Base-by-base conservation (phyloP, 2,888 invertebrate species). In the Heliconius ethilla region DNA sequence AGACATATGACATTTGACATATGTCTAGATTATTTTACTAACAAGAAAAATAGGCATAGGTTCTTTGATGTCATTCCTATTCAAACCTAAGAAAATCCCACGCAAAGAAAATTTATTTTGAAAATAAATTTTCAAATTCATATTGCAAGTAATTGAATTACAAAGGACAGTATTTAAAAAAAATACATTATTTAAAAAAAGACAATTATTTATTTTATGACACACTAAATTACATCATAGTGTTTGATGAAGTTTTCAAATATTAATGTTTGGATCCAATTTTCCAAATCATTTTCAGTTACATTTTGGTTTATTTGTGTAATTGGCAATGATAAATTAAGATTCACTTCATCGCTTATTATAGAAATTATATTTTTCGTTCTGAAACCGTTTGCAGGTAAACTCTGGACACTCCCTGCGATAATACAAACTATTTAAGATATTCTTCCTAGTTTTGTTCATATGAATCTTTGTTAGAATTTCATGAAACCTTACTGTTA, bases 361-460 rank as follows among this genome's bases (percentile, higher is more conserved):
- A n/a, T 37, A 37, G n/a, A 25, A 73, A 27, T 69, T n/a, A 69
- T 11, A 40, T 69, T 69, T 45, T 69, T 69, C 25, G 45, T 69
- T 40, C 25, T 45, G 45, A 69, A 69, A 45, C 69, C 25, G 25
- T 69, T 69, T 15, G 69, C 25, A 69, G 69, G 25, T 15, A 69
- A 69, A 69, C 69, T 69, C 69, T 45, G 40, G 69, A 45, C 69
- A 45, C 40, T 25, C 27, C 69, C 51, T 75, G 69, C 80, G 67
- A 40, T 70, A 51, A 72, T 81, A 81, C 25, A 79, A 79, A 70
- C 78, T 66, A 70, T 78, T 81, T 65, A 82, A 78, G 67, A 79
- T 79, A 59, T 78, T 76, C 51, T 78, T 59, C 73, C 78, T 78
- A 76, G 69, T 78, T 81, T 77, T 80, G 62, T 40, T 78, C 75